These are phyloP conservation scores for Calypte anna DNA, from an alignment of 2,113 vertebrate species.

Conservation along the genomic window DNA sequence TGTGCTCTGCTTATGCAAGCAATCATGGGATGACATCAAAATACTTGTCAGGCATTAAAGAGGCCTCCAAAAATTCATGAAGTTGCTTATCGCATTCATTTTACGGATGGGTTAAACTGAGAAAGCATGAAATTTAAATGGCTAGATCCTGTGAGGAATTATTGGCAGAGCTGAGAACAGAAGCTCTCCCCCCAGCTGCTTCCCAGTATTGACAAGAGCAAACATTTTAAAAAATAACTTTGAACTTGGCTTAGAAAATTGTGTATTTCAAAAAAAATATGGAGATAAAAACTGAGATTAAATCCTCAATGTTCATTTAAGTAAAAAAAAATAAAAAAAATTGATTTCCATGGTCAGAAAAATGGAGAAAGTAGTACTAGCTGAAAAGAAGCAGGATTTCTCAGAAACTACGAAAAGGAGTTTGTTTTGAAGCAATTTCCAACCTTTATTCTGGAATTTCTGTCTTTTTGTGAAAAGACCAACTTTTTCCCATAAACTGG, in stretches of 20 bases:
- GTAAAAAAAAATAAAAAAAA: neutral
- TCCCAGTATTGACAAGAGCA: neutral
- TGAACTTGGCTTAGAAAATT: neutral
- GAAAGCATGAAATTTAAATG: slow-evolving; percentile 32
- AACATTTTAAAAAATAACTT: neutral
- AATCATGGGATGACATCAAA: neutral
- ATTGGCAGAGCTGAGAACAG: slow-evolving; percentile 3
- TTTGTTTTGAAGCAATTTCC: neutral
- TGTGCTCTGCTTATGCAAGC: neutral
- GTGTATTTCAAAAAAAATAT: neutral
- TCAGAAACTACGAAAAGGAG: neutral
- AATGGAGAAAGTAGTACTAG: neutral
- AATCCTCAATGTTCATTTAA: neutral
- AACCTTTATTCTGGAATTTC: neutral
- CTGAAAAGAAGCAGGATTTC: neutral
- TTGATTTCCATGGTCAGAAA: neutral
- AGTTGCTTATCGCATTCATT: neutral
- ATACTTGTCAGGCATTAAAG: neutral
- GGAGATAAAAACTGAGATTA: neutral
- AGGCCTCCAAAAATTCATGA: neutral
- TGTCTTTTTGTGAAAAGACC: neutral
- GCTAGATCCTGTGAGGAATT: neutral
- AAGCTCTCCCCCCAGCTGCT: neutral
- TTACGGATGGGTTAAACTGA: slow-evolving; percentile 18
- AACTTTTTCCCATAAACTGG: neutral